Evolutionary conservation across 1,140 invertebrate species (phyloP).

Genomic region (Piezodorus guildinii): DNA sequence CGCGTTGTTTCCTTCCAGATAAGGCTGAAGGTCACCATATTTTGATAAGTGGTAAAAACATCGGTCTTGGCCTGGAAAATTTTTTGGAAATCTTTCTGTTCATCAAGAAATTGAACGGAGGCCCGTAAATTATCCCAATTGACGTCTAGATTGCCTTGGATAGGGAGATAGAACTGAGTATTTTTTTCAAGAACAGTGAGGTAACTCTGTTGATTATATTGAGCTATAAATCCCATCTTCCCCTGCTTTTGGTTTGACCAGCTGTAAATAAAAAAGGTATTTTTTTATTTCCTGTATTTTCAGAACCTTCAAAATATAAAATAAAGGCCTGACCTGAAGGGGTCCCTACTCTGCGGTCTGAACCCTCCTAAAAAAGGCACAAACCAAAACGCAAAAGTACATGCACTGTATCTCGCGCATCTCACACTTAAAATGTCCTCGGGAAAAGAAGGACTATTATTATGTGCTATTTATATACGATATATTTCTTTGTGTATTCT

Average conservation of each 20-base stretch:
- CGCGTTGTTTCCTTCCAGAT: background rate
- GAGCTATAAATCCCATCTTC: background rate
- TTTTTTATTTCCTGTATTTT: no score
- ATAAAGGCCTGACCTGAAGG: no score
- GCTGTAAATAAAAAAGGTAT: background rate
- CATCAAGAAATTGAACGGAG: background rate
- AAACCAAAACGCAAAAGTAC: no score
- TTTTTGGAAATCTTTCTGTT: conserved; percentile 25
- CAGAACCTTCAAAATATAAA: no score
- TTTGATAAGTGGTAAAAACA: background rate
- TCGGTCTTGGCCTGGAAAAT: background rate
- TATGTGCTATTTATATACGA: no score
- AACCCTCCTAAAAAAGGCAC: no score
- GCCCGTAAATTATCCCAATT: background rate
- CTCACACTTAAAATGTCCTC: no score
- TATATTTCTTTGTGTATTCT: no score
- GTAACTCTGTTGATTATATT: background rate
- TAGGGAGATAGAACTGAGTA: background rate
- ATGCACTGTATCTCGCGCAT: no score
- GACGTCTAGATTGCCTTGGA: background rate
- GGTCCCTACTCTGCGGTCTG: no score
- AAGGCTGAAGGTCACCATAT: background rate
- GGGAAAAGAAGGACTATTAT: no score
- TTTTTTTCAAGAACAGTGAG: background rate
- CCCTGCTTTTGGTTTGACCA: background rate